Evolutionary conservation across 2,113 vertebrate species (phyloP), one percentile per base, ranked within the genome.

Genomic region (Apteryx mantelli): DNA sequence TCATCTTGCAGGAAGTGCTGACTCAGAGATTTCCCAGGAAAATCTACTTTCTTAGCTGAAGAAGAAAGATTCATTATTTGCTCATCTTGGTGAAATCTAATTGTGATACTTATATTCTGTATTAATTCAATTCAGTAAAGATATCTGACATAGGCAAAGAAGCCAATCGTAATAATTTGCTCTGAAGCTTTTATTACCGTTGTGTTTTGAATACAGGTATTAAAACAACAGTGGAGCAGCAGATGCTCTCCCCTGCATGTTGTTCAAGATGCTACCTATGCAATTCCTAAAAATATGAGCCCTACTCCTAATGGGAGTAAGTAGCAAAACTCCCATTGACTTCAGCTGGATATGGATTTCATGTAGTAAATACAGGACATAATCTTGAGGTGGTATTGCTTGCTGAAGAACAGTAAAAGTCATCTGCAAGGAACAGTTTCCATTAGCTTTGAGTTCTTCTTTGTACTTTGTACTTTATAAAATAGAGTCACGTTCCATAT

Each of bases 171-270:
- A 92, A 97, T 97, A 92, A 97, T 96, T 96, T 96, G 85, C 96
- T 97, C 89, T 96, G 95, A 98, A 96, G 95, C 95, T 96, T 97
- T 97, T 96, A 96, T 97, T 97, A 89, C 96, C 91, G 42, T 64
- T 93, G 91, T 96, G 94, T 96, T 96, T 96, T 91, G 92, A 94
- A 94, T 94, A 89, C 80, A 73, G 96, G 89, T 86, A 96, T 93
- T 96, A 96, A 97, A 97, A 63, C 92, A 96, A 91, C 86, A 40
- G 89, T 80, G 81, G 82, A 94, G 88, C 78, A 83, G 93, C 87
- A 97, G 86, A 93, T 75, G 84, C 93, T 93, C 26, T 78, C 92
- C 91, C 88, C 93, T 94, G 89, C 87, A 95, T 81, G 93, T 89
- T 84, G 69, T 84, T 93, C 36, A 94, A 95, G 89, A 94, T 95